A percentile compares a stretch with the other conserved stretches of the same genome.
Conservation (phyloP, 2,797 vertebrate genomes). For the Gymnothorax reevesii region DNA sequence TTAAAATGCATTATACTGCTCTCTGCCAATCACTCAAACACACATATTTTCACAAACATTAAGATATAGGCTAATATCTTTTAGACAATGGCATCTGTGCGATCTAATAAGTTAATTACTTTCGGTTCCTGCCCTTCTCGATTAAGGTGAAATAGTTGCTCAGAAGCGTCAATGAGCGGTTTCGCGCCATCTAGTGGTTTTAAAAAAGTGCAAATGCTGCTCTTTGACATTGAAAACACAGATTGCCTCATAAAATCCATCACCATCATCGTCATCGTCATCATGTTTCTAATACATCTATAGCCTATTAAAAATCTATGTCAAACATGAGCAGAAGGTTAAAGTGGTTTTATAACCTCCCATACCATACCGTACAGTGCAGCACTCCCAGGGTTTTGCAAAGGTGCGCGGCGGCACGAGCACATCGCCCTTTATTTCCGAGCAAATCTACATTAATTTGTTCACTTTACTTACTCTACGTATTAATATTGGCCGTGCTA, state of each 20-base stretch:
- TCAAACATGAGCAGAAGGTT: no score
- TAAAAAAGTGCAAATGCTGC: constrained; percentile 19
- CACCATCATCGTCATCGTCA: background rate
- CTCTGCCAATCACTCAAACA: constrained; percentile 86
- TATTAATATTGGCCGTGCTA: background rate
- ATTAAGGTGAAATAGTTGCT: constrained; percentile 59
- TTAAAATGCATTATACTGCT: constrained; percentile 81
- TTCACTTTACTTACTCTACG: background rate
- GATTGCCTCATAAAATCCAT: background rate
- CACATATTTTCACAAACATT: constrained; percentile 78
- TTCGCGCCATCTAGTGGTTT: constrained; percentile 36
- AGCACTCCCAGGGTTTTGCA: background rate
- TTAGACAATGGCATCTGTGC: constrained; percentile 81
- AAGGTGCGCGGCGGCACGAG: background rate
- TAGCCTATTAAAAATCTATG: background rate
- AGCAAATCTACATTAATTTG: background rate
- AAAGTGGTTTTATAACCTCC: background rate
- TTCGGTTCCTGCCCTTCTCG: constrained; percentile 71
- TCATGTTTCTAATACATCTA: background rate
- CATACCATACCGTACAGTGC: background rate
- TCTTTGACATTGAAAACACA: background rate
- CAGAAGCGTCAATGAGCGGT: constrained; percentile 21
- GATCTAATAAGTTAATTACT: constrained; percentile 89
- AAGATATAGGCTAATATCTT: constrained; percentile 73
- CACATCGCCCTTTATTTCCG: background rate